A percentile compares a stretch with the other conserved stretches of the same genome.
These are phyloP conservation scores for Callopanchax toddi DNA, from an alignment of 2,113 vertebrate species.

Conservation along the genomic window DNA sequence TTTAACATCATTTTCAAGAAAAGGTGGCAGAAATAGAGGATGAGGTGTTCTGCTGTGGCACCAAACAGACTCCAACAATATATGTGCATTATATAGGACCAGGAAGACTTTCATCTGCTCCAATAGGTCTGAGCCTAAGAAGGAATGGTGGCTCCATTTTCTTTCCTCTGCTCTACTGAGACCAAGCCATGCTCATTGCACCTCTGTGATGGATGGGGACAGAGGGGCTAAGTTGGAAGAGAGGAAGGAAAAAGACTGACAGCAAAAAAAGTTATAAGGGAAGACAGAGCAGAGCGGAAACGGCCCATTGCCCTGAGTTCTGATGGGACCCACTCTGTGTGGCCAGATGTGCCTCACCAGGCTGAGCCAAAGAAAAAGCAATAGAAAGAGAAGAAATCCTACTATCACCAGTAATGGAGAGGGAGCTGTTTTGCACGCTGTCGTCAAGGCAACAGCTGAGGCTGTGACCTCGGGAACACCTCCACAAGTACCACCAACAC, in stretches of 20 bases:
- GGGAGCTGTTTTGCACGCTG: slow-evolving; percentile 58
- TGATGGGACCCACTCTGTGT: slow-evolving; percentile 26
- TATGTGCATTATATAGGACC: slow-evolving; percentile 34
- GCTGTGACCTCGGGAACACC: slow-evolving; percentile 76
- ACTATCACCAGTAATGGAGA: slow-evolving; percentile 50
- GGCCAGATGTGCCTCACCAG: slow-evolving; percentile 57
- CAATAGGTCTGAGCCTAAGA: slow-evolving; percentile 9
- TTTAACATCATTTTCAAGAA: neutral
- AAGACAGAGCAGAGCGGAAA: slow-evolving; percentile 26
- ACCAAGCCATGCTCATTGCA: slow-evolving; percentile 31
- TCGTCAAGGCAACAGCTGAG: slow-evolving; percentile 74
- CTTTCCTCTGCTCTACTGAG: slow-evolving; percentile 34
- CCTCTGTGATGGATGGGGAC: slow-evolving; percentile 52
- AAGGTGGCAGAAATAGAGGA: neutral
- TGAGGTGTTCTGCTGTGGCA: slow-evolving; percentile 18
- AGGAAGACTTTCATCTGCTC: slow-evolving; percentile 39
- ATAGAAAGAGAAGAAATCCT: slow-evolving; percentile 40
- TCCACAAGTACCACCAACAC: slow-evolving; percentile 31
- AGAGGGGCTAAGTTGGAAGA: slow-evolving; percentile 8
- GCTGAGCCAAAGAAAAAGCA: slow-evolving; percentile 22
- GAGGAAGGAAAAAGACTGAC: slow-evolving; percentile 9
- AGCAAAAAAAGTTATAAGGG: slow-evolving; percentile 12
- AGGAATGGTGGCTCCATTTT: slow-evolving; percentile 52
- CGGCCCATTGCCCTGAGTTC: slow-evolving; percentile 34
- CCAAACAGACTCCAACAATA: slow-evolving; percentile 26